Evolutionary conservation across 2,888 invertebrate genomes (phyloP).

Genomic region (Macrostomum cliftonense): DNA sequence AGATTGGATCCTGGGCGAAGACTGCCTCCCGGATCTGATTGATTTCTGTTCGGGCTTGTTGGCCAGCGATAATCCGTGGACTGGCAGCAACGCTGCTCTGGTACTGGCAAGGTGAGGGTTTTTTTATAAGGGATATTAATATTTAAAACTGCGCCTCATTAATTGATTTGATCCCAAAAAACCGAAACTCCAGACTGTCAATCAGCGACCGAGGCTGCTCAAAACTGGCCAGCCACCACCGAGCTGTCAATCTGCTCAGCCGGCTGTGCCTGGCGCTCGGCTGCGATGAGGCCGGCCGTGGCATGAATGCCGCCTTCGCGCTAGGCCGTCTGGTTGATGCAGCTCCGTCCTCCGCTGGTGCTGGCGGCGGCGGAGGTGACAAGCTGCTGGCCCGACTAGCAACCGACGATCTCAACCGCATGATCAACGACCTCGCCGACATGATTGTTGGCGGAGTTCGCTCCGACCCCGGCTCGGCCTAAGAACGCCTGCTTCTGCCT

Average conservation of each 20-base stretch:
- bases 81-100: slow-evolving; percentile 35
- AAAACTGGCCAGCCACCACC: slow-evolving; percentile 22
- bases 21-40: slow-evolving; percentile 22
- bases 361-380: too few relatives aligned
- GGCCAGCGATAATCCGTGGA: slow-evolving; percentile 30
- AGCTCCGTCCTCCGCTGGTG: slow-evolving; percentile 13
- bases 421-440: too few relatives aligned
- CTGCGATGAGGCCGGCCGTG: slow-evolving; percentile 32
- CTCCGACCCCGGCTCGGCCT: slow-evolving; percentile 28
- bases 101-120: slow-evolving; percentile 29
- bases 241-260: slow-evolving; percentile 23
- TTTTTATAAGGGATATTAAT: too few relatives aligned
- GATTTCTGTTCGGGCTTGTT: slow-evolving; percentile 24
- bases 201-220: slow-evolving; percentile 31
- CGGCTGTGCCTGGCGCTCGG: slow-evolving; percentile 26
- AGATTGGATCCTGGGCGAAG: slow-evolving; percentile 28
- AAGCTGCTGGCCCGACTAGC: too few relatives aligned
- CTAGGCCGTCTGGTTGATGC: slow-evolving; percentile 33
- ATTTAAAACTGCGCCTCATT: neutral
- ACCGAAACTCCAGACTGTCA: slow-evolving; percentile 21
- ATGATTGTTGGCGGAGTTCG: too few relatives aligned
- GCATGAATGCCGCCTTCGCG: slow-evolving; percentile 38
- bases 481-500: slow-evolving; percentile 38
- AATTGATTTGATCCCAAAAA: neutral
- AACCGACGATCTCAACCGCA: too few relatives aligned